Evolutionary conservation across 2,113 vertebrate genomes (phyloP), one percentile per base, ranked within the genome.

Genomic region (Trematocara unimaculatum): DNA sequence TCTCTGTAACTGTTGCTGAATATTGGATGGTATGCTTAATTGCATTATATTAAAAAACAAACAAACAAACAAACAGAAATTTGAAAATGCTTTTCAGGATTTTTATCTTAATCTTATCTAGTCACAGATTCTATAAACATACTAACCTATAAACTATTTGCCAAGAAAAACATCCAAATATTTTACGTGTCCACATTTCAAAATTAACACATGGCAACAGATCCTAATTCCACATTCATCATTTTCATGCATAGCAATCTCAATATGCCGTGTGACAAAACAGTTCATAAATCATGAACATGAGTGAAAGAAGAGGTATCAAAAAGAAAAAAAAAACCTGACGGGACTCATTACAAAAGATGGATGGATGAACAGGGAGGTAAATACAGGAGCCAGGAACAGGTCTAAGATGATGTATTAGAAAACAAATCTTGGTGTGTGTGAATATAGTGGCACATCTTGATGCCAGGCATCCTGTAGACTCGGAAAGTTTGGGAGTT

Each of bases 281-380:
- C 84, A 85, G 87, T 88, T 93, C 92, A 95, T 97, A 94, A 96
- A 96, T 95, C 94, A 95, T 81, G 55, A 82, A 94, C 90, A 84
- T 89, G 86, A 88, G 91, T 74, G 42, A 89, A 91, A 83, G 91
- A 84, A 89, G 80, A 83, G 77, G 81, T 33, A 82, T 85, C 82
- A 88, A 84, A 86, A 81, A 85, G 11, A 4, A 4, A 6, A 10
- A 74, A 79, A 20, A 62, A 79, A 74, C 40, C 47, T 88, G 90
- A 90, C 91, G 13, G 78, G 54, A 83, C 86, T 90, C 83, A 90
- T 94, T 96, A 93, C 92, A 82, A 93, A 94, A 95, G 94, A 96
- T 93, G 91, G 89, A 95, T 96, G 88, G 88, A 94, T 94, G 90
- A 90, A 92, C 51, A 45, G 15, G 83, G 64, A 90, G 91, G 92